Conservation (phyloP, 2,888 invertebrate genomes). For the Nebria brevicollis region DNA sequence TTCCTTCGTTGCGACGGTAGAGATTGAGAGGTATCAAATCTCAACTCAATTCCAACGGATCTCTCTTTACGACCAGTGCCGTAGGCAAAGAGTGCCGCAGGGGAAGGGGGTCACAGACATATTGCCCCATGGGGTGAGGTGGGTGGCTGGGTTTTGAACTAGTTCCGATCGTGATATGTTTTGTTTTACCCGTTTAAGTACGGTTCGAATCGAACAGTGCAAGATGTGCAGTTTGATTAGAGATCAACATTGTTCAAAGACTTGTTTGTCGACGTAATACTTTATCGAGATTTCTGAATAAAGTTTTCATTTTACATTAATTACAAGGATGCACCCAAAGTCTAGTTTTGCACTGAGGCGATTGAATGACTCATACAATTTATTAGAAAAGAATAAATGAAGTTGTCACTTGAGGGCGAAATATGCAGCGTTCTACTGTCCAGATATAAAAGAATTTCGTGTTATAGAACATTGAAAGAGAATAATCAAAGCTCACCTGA, state of each 20-base stretch:
- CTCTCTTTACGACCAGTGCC: conserved; percentile 38
- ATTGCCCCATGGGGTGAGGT: conserved; percentile 24
- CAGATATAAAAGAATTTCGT: background rate
- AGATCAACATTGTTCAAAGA: background rate
- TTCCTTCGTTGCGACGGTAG: background rate
- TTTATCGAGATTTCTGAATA: background rate
- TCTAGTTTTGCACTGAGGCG: too few relatives aligned
- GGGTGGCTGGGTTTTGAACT: background rate
- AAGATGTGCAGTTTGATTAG: background rate
- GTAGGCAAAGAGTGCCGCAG: conserved; percentile 1
- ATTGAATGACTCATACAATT: too few relatives aligned
- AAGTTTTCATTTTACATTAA: too few relatives aligned
- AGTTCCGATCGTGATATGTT: background rate
- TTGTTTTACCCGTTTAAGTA: background rate
- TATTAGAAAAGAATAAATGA: background rate
- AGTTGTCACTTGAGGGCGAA: background rate
- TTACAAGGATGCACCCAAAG: too few relatives aligned
- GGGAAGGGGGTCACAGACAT: conserved; percentile 24
- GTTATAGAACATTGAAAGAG: background rate
- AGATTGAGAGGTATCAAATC: conserved; percentile 46
- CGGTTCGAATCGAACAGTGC: background rate
- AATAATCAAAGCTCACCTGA: background rate
- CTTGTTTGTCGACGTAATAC: background rate
- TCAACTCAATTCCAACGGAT: conserved; percentile 42
- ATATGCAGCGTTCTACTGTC: background rate